Conservation (phyloP, 2,113 vertebrate genomes). For the Gorilla gorilla region DNA sequence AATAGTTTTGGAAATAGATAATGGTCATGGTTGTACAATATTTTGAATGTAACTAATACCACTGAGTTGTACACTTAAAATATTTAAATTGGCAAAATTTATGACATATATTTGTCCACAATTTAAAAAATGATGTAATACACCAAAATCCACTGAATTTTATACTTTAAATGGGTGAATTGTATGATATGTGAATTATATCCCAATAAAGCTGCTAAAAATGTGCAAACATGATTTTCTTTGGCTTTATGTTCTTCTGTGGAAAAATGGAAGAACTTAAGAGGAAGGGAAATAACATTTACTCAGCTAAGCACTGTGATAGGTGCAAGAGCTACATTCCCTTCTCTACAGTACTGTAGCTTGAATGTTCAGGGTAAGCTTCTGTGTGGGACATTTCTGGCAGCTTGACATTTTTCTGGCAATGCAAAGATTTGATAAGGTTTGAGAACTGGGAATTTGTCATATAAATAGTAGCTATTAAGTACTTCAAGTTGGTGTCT, state of each 20-base stretch:
- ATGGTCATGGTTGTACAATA: neutral
- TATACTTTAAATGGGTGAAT: neutral
- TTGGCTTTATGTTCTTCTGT: neutral
- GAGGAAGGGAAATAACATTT: neutral
- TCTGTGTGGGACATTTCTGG: neutral
- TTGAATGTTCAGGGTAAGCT: neutral
- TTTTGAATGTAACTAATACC: neutral
- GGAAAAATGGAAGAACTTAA: neutral
- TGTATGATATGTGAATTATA: neutral
- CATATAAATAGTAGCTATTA: neutral
- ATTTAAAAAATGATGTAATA: neutral
- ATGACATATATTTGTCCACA: neutral
- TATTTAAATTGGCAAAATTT: neutral
- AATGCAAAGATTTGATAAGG: neutral
- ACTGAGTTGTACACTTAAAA: neutral
- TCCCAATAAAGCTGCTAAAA: neutral
- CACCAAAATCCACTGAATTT: neutral
- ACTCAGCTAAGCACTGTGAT: neutral
- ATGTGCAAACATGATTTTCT: neutral
- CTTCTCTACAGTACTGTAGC: neutral
- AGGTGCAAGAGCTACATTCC: neutral
- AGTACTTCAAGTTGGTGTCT: slow-evolving; percentile 8
- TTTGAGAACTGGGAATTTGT: neutral
- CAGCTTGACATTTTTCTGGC: slow-evolving; percentile 1
- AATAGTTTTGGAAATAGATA: neutral